Evolutionary conservation across 2,888 invertebrate genomes (phyloP), one percentile per base, ranked within the genome.

Genomic region (Willowsia nigromaculata): DNA sequence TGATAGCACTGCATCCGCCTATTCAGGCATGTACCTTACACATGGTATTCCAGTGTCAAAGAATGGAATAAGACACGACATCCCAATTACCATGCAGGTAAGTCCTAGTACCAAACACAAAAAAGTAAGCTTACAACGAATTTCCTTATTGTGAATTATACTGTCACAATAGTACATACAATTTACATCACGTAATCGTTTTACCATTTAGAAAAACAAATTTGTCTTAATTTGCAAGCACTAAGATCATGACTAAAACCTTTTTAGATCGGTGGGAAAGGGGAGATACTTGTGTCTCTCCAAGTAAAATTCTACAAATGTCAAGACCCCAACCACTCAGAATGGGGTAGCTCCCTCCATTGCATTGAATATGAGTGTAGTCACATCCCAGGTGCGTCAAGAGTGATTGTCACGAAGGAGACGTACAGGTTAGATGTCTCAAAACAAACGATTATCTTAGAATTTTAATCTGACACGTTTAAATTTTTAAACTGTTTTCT

Each of bases 251-350:
- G n/a, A n/a, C 15, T n/a, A 13, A 1, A 22, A 18, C 50, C 40
- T 65, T 74, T 93, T 22, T 93, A 94, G 93, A 94, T 95, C 53
- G 93, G 94, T 50, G 94, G 94, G 43, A 94, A 94, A 40, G 94
- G 94, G 71, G 94, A 94, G 83, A 93, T 95, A 88, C 94, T 94
- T n/a, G 94, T 95, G 50, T 94, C 94, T 87, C 93, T 95, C 82
- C 95, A 95, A 93, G 94, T 94, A 90, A 95, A 95, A 93, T 94
- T 95, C 91, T 95, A 95, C 93, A 94, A 94, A 86, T 93, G 93
- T 53, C 94, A 94, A 56, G 95, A 95, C 91, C 94, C 94, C 47
- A 94, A 94, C 62, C 95, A 95, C 93, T 94, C 94, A 90, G 94
- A 94, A 82, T 95, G 95, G 94, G 95, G 95, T 25, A 94, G 94